Percentiles rank a stretch among this genome's conserved stretches.
Conservation (phyloP, 2,113 vertebrate species). For the Anas platyrhynchos region DNA sequence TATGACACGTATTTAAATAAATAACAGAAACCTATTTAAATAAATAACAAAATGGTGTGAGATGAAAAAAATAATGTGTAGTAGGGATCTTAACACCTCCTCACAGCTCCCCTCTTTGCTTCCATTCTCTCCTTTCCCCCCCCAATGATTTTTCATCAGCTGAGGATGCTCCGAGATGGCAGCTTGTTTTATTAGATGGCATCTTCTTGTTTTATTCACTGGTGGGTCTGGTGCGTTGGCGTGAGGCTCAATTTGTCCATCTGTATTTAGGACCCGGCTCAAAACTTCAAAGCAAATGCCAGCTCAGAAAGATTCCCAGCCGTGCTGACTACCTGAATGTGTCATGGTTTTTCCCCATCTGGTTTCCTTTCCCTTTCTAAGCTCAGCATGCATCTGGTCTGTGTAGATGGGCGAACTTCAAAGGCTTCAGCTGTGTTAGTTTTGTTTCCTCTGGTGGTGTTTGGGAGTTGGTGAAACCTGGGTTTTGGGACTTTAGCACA, state of each 20-base stretch:
- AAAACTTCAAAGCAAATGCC: neutral
- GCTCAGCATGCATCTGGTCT: neutral
- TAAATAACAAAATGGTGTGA: neutral
- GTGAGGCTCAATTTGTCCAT: fast-evolving
- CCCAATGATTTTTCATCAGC: neutral
- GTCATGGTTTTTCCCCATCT: neutral
- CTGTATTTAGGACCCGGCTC: neutral
- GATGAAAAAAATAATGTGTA: neutral
- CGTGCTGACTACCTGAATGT: neutral
- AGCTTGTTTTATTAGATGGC: neutral
- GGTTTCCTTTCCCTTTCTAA: neutral
- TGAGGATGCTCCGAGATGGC: neutral
- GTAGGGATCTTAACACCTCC: neutral
- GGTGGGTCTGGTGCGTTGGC: neutral
- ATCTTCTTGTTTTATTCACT: neutral
- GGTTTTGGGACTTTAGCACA: neutral
- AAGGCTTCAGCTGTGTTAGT: neutral
- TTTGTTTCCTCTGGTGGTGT: neutral
- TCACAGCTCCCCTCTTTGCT: neutral
- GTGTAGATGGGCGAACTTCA: fast-evolving
- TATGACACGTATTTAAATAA: neutral
- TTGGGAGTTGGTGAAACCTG: neutral
- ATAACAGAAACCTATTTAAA: neutral
- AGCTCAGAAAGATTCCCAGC: neutral
- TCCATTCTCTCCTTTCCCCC: neutral